Evolutionary conservation across 1,140 invertebrate genomes (phyloP), one percentile per base, ranked within the genome.

Genomic region (Camponotus pennsylvanicus): DNA sequence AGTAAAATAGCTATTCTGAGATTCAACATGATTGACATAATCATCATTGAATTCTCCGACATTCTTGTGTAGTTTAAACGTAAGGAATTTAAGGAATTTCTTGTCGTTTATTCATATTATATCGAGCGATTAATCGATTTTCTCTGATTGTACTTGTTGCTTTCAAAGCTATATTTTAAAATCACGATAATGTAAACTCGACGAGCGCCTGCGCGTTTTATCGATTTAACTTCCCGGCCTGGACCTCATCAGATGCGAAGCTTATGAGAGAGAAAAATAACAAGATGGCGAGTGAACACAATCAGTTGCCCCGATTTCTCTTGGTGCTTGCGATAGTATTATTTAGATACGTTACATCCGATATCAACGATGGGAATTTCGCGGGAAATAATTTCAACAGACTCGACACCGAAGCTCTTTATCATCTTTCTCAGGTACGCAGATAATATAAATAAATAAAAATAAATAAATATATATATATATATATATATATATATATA

Each of bases 171-270:
- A 21, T 18, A 52, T 45, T 82, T 7, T 13, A n/a, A 15, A 83
- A 11, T 32, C 6, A 2, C 21, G 55, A 0, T 13, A 21, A 80
- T 80, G 73, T 34, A 40, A 75, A 49, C 61, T 49, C n/a, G 18
- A 59, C 32, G 4, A 59, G 37, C 86, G 84, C 82, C 32, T 85
- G 89, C 89, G 89, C 78, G 49, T 59, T 27, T n/a, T 91, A 91
- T 90, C 55, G 90, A 90, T 90, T 88, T 73, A 37, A 34, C 21
- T 15, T 7, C 59, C 32, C 34, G 11, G 42, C 32, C 21, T 61
- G 11, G 61, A 75, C 15, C 21, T 18, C 49, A 15, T 84, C 79
- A 67, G 21, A 32, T 70, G 69, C 7, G 34, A 49, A 4, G 55
- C 63, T 66, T 61, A 45, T 27, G 40, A 18, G 37, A 37, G 79